Evolutionary conservation across 2,113 vertebrate genomes (phyloP).

Genomic region (Mohoua ochrocephala): DNA sequence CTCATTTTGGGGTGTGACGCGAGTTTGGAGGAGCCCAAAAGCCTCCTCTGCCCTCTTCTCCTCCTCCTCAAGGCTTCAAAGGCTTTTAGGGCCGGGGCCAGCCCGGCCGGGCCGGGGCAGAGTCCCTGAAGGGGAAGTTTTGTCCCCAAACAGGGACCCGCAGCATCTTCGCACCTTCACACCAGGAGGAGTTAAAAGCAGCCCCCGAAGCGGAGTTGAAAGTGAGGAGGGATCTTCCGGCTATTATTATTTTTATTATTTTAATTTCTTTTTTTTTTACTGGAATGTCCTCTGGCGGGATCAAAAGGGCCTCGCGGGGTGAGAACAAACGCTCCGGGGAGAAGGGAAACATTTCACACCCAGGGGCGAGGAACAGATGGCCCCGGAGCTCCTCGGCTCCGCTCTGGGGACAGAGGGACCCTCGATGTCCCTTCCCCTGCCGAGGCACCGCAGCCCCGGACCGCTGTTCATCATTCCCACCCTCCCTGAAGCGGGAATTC

Average conservation of each 20-base stretch:
- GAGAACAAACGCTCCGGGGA: slow-evolving; percentile 70
- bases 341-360: slow-evolving; percentile 65
- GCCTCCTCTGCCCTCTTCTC: not conserved
- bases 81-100: not conserved
- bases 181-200: not conserved
- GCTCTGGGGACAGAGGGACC: not conserved
- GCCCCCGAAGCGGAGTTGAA: slow-evolving; percentile 12
- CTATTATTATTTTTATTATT: not conserved
- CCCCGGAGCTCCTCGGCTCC: not conserved
- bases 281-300: slow-evolving; percentile 32
- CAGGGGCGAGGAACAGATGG: slow-evolving; percentile 72
- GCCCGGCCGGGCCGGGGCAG: too few species aligned
- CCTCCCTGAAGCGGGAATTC: too few species aligned
- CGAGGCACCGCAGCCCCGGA: too few species aligned
- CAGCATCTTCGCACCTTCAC: not conserved
- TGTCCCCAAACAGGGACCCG: not conserved
- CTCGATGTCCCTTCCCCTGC: not conserved
- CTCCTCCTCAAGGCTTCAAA: not conserved
- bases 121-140: not conserved
- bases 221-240: not conserved
- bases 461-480: too few species aligned
- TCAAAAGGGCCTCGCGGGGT: slow-evolving; percentile 69
- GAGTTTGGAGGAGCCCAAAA: not conserved
- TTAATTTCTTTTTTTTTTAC: too few species aligned
- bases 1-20: not conserved